Evolutionary conservation across 2,888 invertebrate genomes (phyloP), one percentile per base, ranked within the genome.

Genomic region (Nephrotoma appendiculata): DNA sequence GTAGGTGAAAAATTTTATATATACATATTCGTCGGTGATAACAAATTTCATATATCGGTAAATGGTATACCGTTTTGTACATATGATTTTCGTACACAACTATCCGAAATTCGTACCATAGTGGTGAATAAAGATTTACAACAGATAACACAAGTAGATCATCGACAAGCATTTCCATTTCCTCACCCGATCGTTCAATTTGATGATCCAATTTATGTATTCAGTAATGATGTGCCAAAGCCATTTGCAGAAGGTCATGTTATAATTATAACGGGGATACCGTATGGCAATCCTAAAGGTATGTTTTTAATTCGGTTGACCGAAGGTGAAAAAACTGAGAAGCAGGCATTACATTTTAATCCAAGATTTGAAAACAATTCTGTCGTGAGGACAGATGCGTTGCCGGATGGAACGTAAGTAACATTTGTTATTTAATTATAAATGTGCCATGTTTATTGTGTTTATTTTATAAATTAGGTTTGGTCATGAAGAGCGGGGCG

Each of bases 121-220:
- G 90, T 91, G 87, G 89, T 92, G 71, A 89, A 89, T n/a, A 91
- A 91, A 87, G 91, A 92, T 87, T 90, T 92, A 87, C 91, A 91
- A 88, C 90, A 89, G 44, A 89, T 92, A 43, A 91, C 90, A 86
- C 92, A 92, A 88, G 90, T 92, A 4, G 92, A 92, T 89, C 92
- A 92, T 89, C 91, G 92, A 5, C 89, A 90, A 1, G 88, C 90
- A 0, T 92, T 90, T 86, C 92, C 92, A 45, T 90, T 90, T 88
- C 91, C 92, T 6, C 91, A 91, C 91, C 92, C 92, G 12, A 90
- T 90, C 6, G 89, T 91, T 87, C 92, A 92, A 57, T 89, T 90
- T 2, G 90, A 91, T 0, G 90, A 91, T 86, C 86, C 86, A 7
- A 71, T 57, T 31, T 85, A 52, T 86, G 88, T 90, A 0, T 92